Conservation (phyloP, 2,888 invertebrate species). For the Xanthorhoe designata region DNA sequence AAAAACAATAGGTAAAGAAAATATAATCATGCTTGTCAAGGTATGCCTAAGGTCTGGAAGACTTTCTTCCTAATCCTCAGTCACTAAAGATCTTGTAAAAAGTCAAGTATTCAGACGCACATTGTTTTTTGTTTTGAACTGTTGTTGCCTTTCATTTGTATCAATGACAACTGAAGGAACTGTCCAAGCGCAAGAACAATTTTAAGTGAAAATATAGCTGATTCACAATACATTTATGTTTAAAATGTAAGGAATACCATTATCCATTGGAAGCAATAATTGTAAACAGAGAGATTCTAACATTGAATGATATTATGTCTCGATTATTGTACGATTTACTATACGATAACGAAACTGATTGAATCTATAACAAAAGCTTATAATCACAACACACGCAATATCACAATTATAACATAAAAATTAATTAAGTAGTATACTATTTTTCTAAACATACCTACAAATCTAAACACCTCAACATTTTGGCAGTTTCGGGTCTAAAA, state of each 20-base stretch:
- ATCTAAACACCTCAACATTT: constrained; percentile 17
- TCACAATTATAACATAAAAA: constrained; percentile 57
- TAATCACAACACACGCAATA: constrained; percentile 74
- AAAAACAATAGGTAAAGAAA: constrained; percentile 15
- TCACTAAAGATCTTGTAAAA: background rate
- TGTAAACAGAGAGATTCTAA: background rate
- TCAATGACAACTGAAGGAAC: constrained; percentile 7
- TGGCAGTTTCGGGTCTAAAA: constrained; percentile 11
- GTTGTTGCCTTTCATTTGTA: background rate
- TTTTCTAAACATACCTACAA: constrained; percentile 42
- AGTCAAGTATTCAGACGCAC: background rate
- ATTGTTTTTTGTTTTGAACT: too few species aligned
- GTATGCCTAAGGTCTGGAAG: background rate
- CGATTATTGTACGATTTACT: constrained; percentile 19
- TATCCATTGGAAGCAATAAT: background rate
- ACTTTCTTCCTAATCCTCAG: background rate
- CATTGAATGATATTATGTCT: constrained; percentile 5
- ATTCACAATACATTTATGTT: constrained; percentile 9
- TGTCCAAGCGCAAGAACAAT: background rate
- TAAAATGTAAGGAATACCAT: constrained; percentile 18
- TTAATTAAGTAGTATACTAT: constrained; percentile 44
- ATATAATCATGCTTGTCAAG: background rate
- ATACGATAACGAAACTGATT: constrained; percentile 35
- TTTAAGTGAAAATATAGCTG: background rate
- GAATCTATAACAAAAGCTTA: constrained; percentile 42